Percentiles rank a stretch among this genome's conserved stretches.
phyloP scores from a whole-genome alignment of 2,113 vertebrate species.

The Periophthalmodon schlosseri region DNA sequence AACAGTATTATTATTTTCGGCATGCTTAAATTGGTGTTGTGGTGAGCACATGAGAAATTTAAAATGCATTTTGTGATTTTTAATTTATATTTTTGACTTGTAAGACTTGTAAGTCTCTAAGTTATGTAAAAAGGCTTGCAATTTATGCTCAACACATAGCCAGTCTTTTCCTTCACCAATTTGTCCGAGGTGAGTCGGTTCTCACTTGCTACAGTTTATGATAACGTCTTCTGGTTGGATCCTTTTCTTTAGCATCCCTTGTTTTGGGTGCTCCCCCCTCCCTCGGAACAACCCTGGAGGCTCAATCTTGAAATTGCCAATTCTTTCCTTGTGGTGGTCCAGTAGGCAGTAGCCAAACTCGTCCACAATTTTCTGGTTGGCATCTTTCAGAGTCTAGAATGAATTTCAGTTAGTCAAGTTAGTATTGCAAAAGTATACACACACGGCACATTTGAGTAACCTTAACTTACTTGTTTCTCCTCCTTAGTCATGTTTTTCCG shows the following conservation, averaged over 20 bases:
- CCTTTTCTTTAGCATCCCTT: slow-evolving; percentile 77
- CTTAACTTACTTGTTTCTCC: slow-evolving; percentile 72
- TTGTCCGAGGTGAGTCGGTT: not conserved
- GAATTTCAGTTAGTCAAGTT: not conserved
- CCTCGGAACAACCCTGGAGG: slow-evolving; percentile 72
- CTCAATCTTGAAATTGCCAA: slow-evolving; percentile 76
- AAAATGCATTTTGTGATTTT: not conserved
- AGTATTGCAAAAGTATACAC: not conserved
- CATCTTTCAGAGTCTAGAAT: slow-evolving; percentile 68
- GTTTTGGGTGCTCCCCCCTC: slow-evolving; percentile 75
- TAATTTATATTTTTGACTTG: no score
- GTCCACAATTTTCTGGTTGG: slow-evolving; percentile 71
- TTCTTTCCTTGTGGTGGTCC: slow-evolving; percentile 69
- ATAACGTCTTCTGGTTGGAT: slow-evolving; percentile 77
- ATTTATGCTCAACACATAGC: not conserved
- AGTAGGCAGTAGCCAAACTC: slow-evolving; percentile 76
- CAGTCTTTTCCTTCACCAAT: not conserved
- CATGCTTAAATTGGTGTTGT: no score
- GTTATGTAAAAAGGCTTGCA: not conserved
- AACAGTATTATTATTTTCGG: not conserved
- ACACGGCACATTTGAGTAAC: not conserved
- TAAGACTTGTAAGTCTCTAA: not conserved
- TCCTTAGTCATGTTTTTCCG: slow-evolving; percentile 75
- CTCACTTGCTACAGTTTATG: slow-evolving; percentile 74
- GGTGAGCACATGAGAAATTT: not conserved